Evolutionary conservation across 64 coral and sea anemone species (phyloP).

Genomic region (Platygyra sinensis): DNA sequence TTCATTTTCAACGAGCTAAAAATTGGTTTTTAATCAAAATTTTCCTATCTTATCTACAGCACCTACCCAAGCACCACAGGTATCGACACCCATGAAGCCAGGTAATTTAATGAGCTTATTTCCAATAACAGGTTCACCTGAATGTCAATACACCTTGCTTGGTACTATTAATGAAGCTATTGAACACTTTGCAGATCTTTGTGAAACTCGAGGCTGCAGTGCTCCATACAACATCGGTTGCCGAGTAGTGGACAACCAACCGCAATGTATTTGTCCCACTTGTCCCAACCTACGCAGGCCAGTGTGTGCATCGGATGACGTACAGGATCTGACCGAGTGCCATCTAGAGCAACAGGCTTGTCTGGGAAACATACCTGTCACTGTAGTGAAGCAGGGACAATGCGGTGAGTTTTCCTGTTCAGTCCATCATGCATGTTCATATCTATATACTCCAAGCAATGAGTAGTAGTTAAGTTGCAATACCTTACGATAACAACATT

Average conservation of each 20-base stretch:
- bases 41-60: not conserved
- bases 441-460: no score
- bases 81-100: not conserved
- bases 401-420: conserved; percentile 25
- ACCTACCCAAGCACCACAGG: not conserved
- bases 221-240: conserved; percentile 60
- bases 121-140: not conserved
- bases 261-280: conserved; percentile 41
- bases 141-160: no score
- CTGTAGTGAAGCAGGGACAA: conserved; percentile 16
- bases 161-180: not conserved
- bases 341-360: conserved; percentile 56
- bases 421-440: no score
- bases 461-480: no score
- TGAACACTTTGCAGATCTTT: conserved; percentile 44
- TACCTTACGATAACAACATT: no score
- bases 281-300: conserved; percentile 24
- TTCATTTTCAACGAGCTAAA: no score
- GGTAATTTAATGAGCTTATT: not conserved
- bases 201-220: conserved; percentile 29
- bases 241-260: conserved; percentile 20
- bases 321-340: conserved; percentile 38
- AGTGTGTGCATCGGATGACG: conserved; percentile 54
- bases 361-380: conserved; percentile 1
- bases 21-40: not conserved